Base-by-base conservation (phyloP, 1,140 invertebrate species). In the Anastrepha obliqua region DNA sequence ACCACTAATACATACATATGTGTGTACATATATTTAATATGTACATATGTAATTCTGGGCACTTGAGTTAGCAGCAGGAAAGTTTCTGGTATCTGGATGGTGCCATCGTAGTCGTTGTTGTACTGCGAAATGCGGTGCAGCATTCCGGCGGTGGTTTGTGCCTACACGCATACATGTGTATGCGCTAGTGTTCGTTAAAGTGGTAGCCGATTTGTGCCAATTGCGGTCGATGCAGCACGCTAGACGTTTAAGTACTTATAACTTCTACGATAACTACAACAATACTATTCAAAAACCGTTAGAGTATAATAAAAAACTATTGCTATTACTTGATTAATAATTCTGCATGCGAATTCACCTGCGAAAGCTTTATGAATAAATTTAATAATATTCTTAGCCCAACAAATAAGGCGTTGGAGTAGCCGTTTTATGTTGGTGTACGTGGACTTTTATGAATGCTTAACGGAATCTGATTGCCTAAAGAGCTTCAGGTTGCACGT, bases 321-420 rank as follows among this genome's bases (percentile, higher is more conserved):
- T n/a, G 65, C 9, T 2, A 67, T 67, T 67, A 39, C 13, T 20
- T 67, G 4, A 67, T 67, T 67, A 67, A 67, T 42, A 39, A 42
- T 67, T 67, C 65, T 67, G 65, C 29, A 11, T 65, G 64, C 64
- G 29, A 29, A 29, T 65, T 3, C 2, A 13, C 8, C 11, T 67
- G 8, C 29, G 29, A 39, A 65, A 65, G 20, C 64, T 8, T 58
- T 58, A 8, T 65, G n/a, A 67, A 67, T 67, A 67, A 67, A 67
- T 67, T 67, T 9, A 67, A 29, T 39, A 67, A 67, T 67, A 67
- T 67, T 67, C 29, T 67, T 62, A 39, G 20, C 20, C 29, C 4
- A 67, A 67, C 65, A 42, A 67, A 67, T 67, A 67, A 42, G 65
- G 65, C 65, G 29, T 67, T 39, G 29, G 65, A 1, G 29, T 67